phyloP scores from a whole-genome alignment of 2,797 vertebrate species.

The Poecile montanus region DNA sequence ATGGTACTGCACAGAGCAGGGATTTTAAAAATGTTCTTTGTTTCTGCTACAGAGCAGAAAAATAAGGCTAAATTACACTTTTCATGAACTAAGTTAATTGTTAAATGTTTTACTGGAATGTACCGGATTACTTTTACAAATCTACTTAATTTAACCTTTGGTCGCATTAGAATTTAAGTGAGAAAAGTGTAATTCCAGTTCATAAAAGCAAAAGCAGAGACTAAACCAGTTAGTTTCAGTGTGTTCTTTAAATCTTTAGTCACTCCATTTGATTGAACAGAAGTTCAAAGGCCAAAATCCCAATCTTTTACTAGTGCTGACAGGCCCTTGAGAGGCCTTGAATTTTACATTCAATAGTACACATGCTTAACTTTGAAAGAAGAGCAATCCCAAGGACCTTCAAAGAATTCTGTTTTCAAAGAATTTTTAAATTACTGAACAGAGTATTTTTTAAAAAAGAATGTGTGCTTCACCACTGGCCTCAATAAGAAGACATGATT shows the following conservation, averaged over 20 bases:
- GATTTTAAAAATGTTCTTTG: not conserved
- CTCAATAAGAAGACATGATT: not conserved
- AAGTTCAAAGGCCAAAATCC: not conserved
- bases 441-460: not conserved
- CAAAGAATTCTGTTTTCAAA: not conserved
- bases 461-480: not conserved
- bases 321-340: not conserved
- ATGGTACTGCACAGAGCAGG: not conserved
- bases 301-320: not conserved
- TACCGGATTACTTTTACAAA: conserved; percentile 49
- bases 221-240: not conserved
- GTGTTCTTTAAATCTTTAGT: conserved; percentile 17
- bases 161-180: conserved; percentile 22
- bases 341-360: not conserved
- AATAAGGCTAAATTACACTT: conserved; percentile 22
- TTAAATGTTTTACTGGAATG: conserved; percentile 37
- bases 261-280: not conserved
- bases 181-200: conserved; percentile 30
- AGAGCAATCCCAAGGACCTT: not conserved
- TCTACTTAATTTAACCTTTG: conserved; percentile 40
- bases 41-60: not conserved
- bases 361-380: not conserved
- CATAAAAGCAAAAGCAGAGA: conserved; percentile 24
- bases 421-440: not conserved
- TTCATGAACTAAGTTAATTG: conserved; percentile 28